Percentiles rank a stretch among this genome's conserved stretches.
Conservation (phyloP, 2,113 vertebrate species). For the Capreolus pygargus region DNA sequence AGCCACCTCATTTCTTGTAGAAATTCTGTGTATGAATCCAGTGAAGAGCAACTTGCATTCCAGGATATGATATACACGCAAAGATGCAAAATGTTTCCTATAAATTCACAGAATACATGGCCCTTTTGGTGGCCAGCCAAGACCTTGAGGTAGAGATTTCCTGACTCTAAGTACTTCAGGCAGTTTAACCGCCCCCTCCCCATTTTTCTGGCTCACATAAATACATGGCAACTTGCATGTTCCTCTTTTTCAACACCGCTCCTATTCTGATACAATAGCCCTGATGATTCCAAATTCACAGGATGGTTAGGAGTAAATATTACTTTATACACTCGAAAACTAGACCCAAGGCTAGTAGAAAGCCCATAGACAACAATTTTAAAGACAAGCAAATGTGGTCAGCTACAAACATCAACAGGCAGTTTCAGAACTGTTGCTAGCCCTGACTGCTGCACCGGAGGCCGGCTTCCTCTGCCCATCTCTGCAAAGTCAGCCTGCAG, state of each 20-base stretch:
- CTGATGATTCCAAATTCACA: neutral
- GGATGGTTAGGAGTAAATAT: neutral
- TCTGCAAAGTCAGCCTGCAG: slow-evolving; percentile 37
- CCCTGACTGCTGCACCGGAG: neutral
- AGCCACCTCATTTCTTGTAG: neutral
- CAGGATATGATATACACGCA: neutral
- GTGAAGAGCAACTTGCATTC: neutral
- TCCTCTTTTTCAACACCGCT: neutral
- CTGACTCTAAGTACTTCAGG: neutral
- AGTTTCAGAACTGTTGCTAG: neutral
- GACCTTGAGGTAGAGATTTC: slow-evolving; percentile 9
- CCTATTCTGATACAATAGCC: neutral
- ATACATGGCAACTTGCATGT: neutral
- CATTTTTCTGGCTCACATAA: neutral
- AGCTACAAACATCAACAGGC: slow-evolving; percentile 62
- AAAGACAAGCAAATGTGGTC: neutral
- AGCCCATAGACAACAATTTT: neutral
- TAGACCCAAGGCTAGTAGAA: neutral
- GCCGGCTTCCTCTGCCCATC: neutral
- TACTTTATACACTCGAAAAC: neutral
- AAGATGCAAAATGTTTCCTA: neutral
- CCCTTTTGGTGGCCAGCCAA: neutral
- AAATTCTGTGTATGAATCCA: neutral
- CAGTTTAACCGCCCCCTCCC: neutral
- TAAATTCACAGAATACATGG: neutral